Evolutionary conservation across 2,797 vertebrate species (phyloP).

Genomic region (Naso thynnoides): DNA sequence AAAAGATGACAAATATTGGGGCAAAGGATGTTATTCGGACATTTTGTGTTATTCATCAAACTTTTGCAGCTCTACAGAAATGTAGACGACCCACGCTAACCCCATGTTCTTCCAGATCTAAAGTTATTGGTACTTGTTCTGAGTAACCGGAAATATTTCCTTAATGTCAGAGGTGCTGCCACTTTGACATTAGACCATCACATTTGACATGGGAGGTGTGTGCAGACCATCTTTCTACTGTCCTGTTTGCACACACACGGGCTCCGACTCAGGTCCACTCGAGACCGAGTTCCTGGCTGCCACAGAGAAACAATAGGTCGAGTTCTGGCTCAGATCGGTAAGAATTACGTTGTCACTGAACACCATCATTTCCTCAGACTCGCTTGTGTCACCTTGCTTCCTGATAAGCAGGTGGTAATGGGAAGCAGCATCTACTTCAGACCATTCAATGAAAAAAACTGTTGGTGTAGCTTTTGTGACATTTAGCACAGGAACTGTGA

Average conservation of each 20-base stretch:
- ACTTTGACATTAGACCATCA: slow-evolving; percentile 5
- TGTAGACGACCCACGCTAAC: slow-evolving; percentile 2
- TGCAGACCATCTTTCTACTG: not conserved
- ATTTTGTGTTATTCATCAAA: too few species aligned
- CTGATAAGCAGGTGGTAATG: slow-evolving; percentile 68
- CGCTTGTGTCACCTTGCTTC: slow-evolving; percentile 38
- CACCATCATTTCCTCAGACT: slow-evolving; percentile 44
- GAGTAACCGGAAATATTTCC: not conserved
- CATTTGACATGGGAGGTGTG: slow-evolving; percentile 19
- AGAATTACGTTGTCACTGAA: slow-evolving; percentile 53
- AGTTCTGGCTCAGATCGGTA: slow-evolving; percentile 55
- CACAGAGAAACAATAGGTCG: slow-evolving; percentile 70
- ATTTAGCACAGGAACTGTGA: slow-evolving; percentile 47
- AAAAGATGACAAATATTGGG: not conserved
- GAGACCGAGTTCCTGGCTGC: slow-evolving; percentile 20
- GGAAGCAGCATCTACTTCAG: slow-evolving; percentile 37
- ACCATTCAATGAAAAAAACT: slow-evolving; percentile 67
- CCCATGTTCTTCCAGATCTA: not conserved
- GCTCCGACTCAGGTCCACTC: slow-evolving; percentile 61
- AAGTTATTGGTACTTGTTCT: not conserved
- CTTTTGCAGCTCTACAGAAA: too few species aligned
- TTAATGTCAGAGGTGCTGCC: not conserved
- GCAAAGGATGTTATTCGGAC: not conserved
- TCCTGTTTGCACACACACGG: slow-evolving; percentile 62
- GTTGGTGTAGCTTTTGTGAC: slow-evolving; percentile 33